A percentile compares a stretch with the other conserved stretches of the same genome.
These are phyloP conservation scores for Urocynchramus pylzowi DNA, from an alignment of 2,113 vertebrate genomes.

Conservation along the genomic window DNA sequence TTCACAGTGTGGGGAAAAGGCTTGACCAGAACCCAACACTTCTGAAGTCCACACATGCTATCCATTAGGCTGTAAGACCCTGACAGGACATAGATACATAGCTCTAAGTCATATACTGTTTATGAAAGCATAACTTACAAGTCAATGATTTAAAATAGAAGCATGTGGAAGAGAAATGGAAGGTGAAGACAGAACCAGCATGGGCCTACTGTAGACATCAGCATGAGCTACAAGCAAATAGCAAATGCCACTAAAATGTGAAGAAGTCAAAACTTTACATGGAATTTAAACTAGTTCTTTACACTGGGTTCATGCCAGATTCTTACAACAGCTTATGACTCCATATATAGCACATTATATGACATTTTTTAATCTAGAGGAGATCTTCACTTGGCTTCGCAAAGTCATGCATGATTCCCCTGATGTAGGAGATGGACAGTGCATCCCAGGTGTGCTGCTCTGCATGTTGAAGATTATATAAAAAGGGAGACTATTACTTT, in stretches of 20 bases:
- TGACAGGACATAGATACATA: background rate
- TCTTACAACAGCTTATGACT: background rate
- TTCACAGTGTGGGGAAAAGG: background rate
- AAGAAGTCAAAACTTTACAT: background rate
- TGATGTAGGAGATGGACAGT: background rate
- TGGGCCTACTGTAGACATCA: background rate
- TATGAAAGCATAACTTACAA: background rate
- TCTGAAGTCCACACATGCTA: background rate
- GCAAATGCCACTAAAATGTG: background rate
- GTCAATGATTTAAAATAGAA: background rate
- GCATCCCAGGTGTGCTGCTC: background rate
- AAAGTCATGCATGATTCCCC: background rate
- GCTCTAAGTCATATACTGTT: background rate
- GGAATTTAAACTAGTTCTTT: background rate
- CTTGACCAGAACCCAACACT: background rate
- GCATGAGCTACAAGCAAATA: background rate
- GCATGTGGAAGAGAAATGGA: background rate
- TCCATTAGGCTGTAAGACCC: background rate
- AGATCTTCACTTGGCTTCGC: background rate
- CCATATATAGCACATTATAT: background rate
- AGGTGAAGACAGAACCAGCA: background rate
- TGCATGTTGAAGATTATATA: background rate
- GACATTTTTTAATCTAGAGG: background rate
- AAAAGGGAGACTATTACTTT: background rate
- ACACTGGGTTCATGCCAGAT: background rate